These are phyloP conservation scores for Tetragonisca angustula DNA, from an alignment of 2,888 invertebrate species.

Conservation along the genomic window DNA sequence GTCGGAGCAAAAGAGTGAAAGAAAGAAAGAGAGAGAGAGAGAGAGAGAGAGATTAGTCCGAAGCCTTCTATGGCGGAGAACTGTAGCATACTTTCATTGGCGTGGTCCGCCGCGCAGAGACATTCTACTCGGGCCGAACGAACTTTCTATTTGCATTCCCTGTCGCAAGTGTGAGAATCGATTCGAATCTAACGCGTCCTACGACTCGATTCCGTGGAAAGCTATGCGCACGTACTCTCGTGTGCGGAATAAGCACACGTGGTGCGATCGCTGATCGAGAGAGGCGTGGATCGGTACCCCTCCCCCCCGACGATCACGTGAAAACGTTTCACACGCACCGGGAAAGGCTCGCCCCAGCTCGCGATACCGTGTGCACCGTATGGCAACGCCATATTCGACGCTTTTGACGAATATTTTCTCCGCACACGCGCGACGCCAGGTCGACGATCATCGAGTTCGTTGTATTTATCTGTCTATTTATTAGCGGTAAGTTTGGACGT, in stretches of 20 bases:
- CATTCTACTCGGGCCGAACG: slow-evolving; percentile 69
- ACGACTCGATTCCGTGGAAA: slow-evolving; percentile 42
- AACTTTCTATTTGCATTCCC: slow-evolving; percentile 75
- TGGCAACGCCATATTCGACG: not conserved
- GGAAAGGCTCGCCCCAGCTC: slow-evolving; percentile 12
- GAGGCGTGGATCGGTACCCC: slow-evolving; percentile 46
- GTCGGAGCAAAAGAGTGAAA: too few species aligned
- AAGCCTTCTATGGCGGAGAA: slow-evolving; percentile 43
- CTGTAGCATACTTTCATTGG: slow-evolving; percentile 73
- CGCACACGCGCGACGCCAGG: not conserved
- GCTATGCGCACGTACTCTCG: slow-evolving; percentile 16
- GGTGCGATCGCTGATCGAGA: slow-evolving; percentile 45
- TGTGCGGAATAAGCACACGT: slow-evolving; percentile 40
- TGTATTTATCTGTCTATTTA: slow-evolving; percentile 37
- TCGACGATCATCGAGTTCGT: slow-evolving; percentile 41
- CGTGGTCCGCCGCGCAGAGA: slow-evolving; percentile 72
- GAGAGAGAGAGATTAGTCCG: slow-evolving; percentile 32
- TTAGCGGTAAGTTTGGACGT: slow-evolving; percentile 32
- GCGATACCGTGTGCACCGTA: not conserved
- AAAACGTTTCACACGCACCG: slow-evolving; percentile 49
- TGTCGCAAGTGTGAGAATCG: slow-evolving; percentile 73
- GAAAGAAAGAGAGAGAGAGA: too few species aligned
- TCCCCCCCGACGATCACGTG: slow-evolving; percentile 38
- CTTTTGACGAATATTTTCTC: slow-evolving; percentile 20
- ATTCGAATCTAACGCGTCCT: slow-evolving; percentile 65